phyloP scores from a whole-genome alignment of 2,888 invertebrate genomes.

The Spisula solida region DNA sequence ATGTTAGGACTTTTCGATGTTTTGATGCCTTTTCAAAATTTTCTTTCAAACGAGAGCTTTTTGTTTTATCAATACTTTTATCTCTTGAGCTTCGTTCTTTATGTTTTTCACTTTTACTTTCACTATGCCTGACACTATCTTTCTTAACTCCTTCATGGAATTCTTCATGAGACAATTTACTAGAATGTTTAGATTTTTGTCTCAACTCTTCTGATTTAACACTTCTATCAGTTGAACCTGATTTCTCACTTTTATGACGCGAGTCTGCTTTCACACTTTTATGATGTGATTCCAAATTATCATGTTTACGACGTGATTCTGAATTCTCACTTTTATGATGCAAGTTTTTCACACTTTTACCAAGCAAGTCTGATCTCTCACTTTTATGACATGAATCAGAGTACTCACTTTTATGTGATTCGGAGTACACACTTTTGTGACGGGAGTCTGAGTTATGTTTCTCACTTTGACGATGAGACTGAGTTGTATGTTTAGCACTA shows the following conservation, averaged over 20 bases:
- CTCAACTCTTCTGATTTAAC: not conserved
- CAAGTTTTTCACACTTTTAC: not conserved
- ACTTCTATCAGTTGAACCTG: not conserved
- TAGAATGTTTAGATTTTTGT: not conserved
- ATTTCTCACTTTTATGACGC: not conserved
- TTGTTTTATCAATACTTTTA: not conserved
- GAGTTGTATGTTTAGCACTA: not conserved
- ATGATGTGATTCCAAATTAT: slow-evolving; percentile 3
- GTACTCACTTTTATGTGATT: not conserved
- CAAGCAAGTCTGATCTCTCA: not conserved
- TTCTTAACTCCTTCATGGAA: not conserved
- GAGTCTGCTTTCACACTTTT: not conserved
- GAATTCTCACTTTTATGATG: not conserved
- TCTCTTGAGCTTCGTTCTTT: not conserved
- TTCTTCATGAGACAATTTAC: not conserved
- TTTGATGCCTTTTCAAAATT: slow-evolving; percentile 3
- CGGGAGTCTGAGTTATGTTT: not conserved
- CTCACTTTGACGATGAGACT: not conserved
- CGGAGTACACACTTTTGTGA: not conserved
- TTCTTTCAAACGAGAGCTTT: slow-evolving; percentile 21
- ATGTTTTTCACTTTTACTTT: slow-evolving; percentile 12
- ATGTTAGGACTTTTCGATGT: not conserved
- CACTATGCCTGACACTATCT: slow-evolving; percentile 16
- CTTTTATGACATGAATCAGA: not conserved
- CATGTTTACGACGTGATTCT: not conserved